phyloP scores from a whole-genome alignment of 2,797 vertebrate genomes.

The Pseudopleuronectes americanus region DNA sequence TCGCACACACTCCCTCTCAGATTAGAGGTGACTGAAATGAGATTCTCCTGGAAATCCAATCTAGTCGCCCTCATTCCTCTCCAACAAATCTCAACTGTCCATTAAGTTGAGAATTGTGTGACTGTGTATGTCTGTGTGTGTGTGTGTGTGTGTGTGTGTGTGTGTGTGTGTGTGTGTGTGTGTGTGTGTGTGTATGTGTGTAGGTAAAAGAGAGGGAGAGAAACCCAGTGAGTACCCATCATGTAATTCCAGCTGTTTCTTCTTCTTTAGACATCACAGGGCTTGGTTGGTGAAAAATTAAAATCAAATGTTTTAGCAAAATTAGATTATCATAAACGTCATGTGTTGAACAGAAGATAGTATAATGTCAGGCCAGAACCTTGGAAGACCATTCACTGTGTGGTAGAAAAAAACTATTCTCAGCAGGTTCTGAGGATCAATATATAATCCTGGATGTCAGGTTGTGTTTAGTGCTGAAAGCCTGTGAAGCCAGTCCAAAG shows the following conservation, averaged over 20 bases:
- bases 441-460: neutral
- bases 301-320: neutral
- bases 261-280: neutral
- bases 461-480: neutral
- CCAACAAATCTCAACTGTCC: conserved; percentile 56
- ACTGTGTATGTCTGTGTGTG: conserved; percentile 8
- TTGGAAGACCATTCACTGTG: neutral
- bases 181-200: conserved; percentile 2
- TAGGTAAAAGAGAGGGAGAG: conserved; percentile 14
- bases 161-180: conserved; percentile 12
- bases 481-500: too few species aligned
- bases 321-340: conserved; percentile 1
- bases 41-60: conserved; percentile 66
- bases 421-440: neutral
- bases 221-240: neutral
- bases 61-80: conserved; percentile 45
- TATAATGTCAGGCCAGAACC: neutral
- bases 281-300: neutral
- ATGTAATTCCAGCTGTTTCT: conserved; percentile 6
- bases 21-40: conserved; percentile 62
- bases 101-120: conserved; percentile 61
- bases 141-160: conserved; percentile 5
- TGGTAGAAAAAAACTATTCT: neutral
- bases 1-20: conserved; percentile 14
- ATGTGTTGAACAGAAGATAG: neutral